Base-by-base conservation (phyloP, 2,888 invertebrate genomes). In the Drosophila testacea region DNA sequence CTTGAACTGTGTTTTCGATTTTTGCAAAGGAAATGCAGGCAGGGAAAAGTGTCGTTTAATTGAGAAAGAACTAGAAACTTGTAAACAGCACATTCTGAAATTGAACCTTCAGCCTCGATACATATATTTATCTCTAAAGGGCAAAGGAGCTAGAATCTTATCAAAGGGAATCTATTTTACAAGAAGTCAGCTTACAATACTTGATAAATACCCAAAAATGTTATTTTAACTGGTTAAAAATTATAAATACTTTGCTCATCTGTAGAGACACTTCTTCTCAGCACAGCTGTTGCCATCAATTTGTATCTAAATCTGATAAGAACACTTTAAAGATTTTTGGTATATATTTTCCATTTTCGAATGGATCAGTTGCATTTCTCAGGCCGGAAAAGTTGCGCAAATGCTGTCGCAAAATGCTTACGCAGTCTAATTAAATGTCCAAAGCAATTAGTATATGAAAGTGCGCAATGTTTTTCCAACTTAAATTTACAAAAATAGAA, bases 381-480 rank as follows among this genome's bases (percentile, higher is more conserved):
- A 4, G 34, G 16, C 4, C 48, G 11, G 48, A 50, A 34, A 34
- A 22, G 32, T 6, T 32, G 36, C 36, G 36, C 36, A 36, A 36
- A 36, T 36, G 51, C 11, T 56, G 46, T 56, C 32, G 62, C 44
- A 55, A 59, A 54, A 32, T 73, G 54, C 47, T 52, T 69, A 39
- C 59, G 52, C 59, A 66, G 50, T 77, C 67, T 61, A 77, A 77
- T 79, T 69, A 66, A 77, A 77, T 71, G 71, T 77, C 74, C 74
- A 55, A 61, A 48, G 78, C 81, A 79, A 76, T 78, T 79, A 73
- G 67, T 67, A 44, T 55, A 34, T 22, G 48, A 67, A 75, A 75
- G 66, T 73, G 74, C 78, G 79, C 76, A 69, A 78, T 73, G 73
- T 76, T 79, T 79, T 76, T 73, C 73, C 80, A 78, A 79, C 47